phyloP scores from a whole-genome alignment of 2,888 invertebrate species.

The Prosapia bicincta region DNA sequence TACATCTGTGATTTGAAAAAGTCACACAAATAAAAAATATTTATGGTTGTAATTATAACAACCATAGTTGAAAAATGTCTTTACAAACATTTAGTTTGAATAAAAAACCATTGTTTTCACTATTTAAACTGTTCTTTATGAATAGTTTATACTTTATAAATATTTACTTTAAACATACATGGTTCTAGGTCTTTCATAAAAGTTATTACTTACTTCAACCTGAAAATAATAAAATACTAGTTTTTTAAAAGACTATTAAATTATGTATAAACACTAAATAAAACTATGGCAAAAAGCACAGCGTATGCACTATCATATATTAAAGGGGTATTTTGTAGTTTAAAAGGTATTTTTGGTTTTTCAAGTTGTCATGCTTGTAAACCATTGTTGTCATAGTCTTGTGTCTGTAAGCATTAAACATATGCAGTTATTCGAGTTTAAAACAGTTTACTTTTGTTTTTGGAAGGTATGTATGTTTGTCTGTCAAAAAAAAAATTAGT shows the following conservation, averaged over 20 bases:
- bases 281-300: not conserved
- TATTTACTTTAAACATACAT: too few relatives aligned
- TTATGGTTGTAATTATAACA: too few relatives aligned
- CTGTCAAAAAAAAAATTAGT: not conserved
- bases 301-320: not conserved
- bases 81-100: too few relatives aligned
- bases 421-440: not conserved
- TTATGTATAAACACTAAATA: not conserved
- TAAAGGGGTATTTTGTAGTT: not conserved
- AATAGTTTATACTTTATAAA: too few relatives aligned
- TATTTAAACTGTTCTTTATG: too few relatives aligned
- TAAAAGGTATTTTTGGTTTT: not conserved
- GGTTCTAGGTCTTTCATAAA: too few relatives aligned
- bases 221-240: not conserved
- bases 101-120: too few relatives aligned
- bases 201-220: not conserved
- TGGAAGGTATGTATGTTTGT: not conserved
- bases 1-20: too few relatives aligned
- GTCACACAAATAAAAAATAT: too few relatives aligned
- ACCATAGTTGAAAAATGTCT: too few relatives aligned
- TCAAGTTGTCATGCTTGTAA: not conserved
- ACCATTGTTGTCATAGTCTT: not conserved
- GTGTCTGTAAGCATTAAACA: not conserved
- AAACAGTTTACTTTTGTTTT: not conserved
- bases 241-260: too few relatives aligned